Percentiles rank a stretch among this genome's conserved stretches.
phyloP scores from a whole-genome alignment of 2,888 invertebrate species.

The Lepidochrysops patricia region DNA sequence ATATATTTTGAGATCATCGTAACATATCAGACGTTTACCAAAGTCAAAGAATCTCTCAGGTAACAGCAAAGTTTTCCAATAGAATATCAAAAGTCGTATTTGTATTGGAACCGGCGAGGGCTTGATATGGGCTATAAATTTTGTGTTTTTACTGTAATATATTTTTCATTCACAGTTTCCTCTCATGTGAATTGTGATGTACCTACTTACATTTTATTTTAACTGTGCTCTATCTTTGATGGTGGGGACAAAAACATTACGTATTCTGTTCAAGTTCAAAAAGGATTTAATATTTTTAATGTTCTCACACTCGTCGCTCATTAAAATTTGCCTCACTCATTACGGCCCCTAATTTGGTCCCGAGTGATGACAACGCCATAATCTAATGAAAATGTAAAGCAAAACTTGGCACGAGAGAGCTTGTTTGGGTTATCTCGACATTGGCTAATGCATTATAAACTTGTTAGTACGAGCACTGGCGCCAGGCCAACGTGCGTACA shows the following conservation, averaged over 20 bases:
- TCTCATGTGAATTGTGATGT: not conserved
- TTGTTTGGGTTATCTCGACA: constrained; percentile 59
- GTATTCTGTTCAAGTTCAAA: not conserved
- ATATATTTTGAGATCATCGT: not conserved
- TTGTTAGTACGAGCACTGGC: constrained; percentile 52
- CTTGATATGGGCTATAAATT: not conserved
- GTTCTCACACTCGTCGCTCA: not conserved
- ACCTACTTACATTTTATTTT: too few species aligned
- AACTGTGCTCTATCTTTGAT: too few species aligned
- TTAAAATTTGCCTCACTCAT: constrained; percentile 12
- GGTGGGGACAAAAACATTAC: not conserved
- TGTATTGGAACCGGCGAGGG: not conserved
- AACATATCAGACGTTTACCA: not conserved
- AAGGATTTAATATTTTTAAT: not conserved
- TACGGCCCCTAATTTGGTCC: constrained; percentile 28
- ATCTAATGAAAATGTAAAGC: constrained; percentile 65
- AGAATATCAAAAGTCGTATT: constrained; percentile 1
- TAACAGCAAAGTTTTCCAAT: not conserved
- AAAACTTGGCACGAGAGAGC: constrained; percentile 63
- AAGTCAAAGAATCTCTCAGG: not conserved
- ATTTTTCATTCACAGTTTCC: not conserved
- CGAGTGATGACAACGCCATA: constrained; percentile 32
- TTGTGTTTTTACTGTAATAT: not conserved
- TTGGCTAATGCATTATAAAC: constrained; percentile 66
- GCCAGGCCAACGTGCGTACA: constrained; percentile 39